Conservation (phyloP, 2,888 invertebrate genomes). For the Leptinotarsa tumamoca region DNA sequence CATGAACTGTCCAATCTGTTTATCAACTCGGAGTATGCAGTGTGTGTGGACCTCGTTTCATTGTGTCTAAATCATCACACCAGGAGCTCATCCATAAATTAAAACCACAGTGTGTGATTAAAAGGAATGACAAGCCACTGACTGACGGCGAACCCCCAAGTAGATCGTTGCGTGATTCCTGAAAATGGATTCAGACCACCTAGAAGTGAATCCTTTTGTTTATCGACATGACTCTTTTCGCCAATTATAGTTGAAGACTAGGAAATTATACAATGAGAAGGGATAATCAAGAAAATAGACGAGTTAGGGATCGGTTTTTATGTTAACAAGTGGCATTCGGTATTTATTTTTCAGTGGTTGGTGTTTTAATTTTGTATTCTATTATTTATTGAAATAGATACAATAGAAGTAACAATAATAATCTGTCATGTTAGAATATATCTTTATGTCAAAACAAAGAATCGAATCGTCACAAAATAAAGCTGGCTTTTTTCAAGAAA, state of each 20-base stretch:
- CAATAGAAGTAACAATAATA: too few species aligned
- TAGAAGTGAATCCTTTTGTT: constrained; percentile 30
- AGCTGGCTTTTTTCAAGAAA: too few species aligned
- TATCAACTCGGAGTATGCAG: background rate
- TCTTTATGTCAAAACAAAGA: too few species aligned
- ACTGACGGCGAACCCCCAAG: constrained; percentile 38
- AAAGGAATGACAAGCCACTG: constrained; percentile 35
- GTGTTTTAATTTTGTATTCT: too few species aligned
- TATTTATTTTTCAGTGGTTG: too few species aligned
- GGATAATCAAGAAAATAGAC: background rate
- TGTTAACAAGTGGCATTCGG: too few species aligned
- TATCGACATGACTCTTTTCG: constrained; percentile 27
- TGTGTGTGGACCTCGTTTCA: background rate
- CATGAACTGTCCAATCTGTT: background rate
- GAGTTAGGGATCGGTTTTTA: background rate
- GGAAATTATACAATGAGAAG: constrained; percentile 8
- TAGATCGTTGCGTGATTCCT: constrained; percentile 38
- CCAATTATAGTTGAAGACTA: constrained; percentile 23
- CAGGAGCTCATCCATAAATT: constrained; percentile 26
- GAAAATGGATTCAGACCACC: constrained; percentile 36
- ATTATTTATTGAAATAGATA: too few species aligned
- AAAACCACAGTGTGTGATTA: constrained; percentile 20
- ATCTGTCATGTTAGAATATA: too few species aligned
- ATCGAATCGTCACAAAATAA: too few species aligned
- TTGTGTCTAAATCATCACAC: constrained; percentile 16